Percentiles rank a stretch among this genome's conserved stretches.
Conservation (phyloP, 2,113 vertebrate species). For the Girardinichthys multiradiatus region DNA sequence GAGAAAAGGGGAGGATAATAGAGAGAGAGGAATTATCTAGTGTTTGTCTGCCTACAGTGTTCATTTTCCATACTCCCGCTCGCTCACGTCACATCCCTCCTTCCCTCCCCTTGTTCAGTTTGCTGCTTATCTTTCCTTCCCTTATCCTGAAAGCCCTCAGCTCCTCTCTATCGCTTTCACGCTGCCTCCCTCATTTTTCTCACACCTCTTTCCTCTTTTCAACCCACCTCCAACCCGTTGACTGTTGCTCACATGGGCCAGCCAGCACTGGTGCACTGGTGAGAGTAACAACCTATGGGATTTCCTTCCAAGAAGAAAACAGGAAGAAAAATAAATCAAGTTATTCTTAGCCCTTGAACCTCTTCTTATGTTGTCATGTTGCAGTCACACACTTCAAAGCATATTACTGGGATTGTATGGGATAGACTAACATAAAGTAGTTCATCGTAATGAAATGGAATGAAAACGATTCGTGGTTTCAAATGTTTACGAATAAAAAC, state of each 20-base stretch:
- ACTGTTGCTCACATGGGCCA: conserved; percentile 11
- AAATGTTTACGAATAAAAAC: too few relatives aligned
- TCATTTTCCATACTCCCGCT: conserved; percentile 76
- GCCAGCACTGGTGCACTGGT: conserved; percentile 40
- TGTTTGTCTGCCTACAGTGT: conserved; percentile 65
- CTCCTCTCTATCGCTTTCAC: conserved; percentile 14
- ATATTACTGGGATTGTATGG: too few relatives aligned
- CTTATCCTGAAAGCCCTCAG: conserved; percentile 19
- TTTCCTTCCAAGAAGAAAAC: conserved; percentile 6
- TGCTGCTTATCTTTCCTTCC: conserved; percentile 51
- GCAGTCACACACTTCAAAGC: too few relatives aligned
- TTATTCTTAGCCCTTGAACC: too few relatives aligned
- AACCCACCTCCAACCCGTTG: conserved; percentile 21
- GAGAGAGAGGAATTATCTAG: conserved; percentile 47
- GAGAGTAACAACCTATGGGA: conserved; percentile 49
- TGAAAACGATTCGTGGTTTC: too few relatives aligned
- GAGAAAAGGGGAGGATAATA: conserved; percentile 10
- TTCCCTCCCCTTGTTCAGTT: conserved; percentile 33
- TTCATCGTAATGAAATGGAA: too few relatives aligned
- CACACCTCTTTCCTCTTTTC: conserved; percentile 16
- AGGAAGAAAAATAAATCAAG: not conserved
- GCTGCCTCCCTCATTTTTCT: conserved; percentile 3
- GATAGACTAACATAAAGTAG: too few relatives aligned
- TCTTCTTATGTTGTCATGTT: too few relatives aligned
- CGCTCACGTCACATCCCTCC: conserved; percentile 61